These are phyloP conservation scores for Hofmannophila pseudospretella DNA, from an alignment of 2,888 invertebrate genomes.

Conservation along the genomic window DNA sequence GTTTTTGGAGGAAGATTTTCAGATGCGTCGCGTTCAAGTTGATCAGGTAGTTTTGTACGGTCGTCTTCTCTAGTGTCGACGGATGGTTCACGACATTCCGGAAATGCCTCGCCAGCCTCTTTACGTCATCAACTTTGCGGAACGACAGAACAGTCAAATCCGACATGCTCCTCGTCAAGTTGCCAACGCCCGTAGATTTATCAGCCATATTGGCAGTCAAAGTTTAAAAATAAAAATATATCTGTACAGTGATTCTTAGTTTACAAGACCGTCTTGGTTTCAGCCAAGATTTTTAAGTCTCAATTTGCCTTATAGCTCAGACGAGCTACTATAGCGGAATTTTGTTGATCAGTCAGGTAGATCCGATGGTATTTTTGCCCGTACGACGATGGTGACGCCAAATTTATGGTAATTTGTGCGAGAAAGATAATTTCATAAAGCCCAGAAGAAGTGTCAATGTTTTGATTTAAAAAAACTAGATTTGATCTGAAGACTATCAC, in stretches of 20 bases:
- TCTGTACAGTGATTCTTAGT: conserved; percentile 32
- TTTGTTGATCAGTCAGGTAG: conserved; percentile 19
- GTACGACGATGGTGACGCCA: conserved; percentile 31
- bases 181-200: conserved; percentile 22
- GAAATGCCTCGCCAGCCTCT: conserved; percentile 57
- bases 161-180: conserved; percentile 37
- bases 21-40: conserved; percentile 52
- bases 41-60: conserved; percentile 44
- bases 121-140: conserved; percentile 58
- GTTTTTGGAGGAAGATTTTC: conserved; percentile 48
- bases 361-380: conserved; percentile 29
- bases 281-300: conserved; percentile 31
- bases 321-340: conserved; percentile 22
- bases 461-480: conserved; percentile 36
- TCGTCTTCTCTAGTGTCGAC: conserved; percentile 40
- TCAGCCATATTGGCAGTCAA: conserved; percentile 26
- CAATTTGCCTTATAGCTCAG: conserved; percentile 17
- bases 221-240: conserved; percentile 22
- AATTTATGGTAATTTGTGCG: conserved; percentile 14
- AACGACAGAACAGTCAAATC: conserved; percentile 59
- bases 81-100: conserved; percentile 53
- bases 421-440: conserved; percentile 14
- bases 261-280: conserved; percentile 25
- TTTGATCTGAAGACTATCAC: conserved; percentile 48
- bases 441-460: conserved; percentile 29